Evolutionary conservation across 2,113 vertebrate genomes (phyloP).

Genomic region (Pionites leucogaster): DNA sequence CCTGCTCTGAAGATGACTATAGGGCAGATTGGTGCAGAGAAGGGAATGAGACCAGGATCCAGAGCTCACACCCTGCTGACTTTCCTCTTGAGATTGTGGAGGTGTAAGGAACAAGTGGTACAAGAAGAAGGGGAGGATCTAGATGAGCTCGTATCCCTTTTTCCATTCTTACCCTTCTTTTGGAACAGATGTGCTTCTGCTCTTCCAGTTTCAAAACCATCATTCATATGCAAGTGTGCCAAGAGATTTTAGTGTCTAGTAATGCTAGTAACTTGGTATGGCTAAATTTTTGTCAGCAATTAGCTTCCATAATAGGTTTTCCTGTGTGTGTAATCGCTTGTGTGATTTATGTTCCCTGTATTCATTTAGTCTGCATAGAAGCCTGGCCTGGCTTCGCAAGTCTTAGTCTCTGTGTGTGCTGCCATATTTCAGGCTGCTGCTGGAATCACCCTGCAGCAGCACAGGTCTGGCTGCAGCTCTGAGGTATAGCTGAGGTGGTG

Average conservation of each 20-base stretch:
- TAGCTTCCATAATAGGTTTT: conserved; percentile 82
- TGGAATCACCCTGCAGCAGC: neutral
- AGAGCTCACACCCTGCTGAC: neutral
- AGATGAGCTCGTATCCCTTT: neutral
- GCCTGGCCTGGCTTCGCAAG: neutral
- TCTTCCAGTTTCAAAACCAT: conserved; percentile 34
- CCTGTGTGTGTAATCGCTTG: conserved; percentile 78
- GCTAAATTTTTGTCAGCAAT: conserved; percentile 86
- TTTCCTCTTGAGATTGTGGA: neutral
- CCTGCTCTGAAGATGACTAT: neutral
- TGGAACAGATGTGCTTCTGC: neutral
- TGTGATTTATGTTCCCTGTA: conserved; percentile 83
- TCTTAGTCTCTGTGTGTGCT: neutral
- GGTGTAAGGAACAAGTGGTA: accelerated
- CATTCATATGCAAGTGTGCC: conserved; percentile 32
- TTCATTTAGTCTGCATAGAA: conserved; percentile 57
- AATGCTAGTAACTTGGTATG: conserved; percentile 75
- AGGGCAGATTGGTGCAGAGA: neutral
- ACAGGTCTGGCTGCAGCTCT: neutral
- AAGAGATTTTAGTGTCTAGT: conserved; percentile 75
- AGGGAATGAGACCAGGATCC: neutral
- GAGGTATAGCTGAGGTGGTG: neutral
- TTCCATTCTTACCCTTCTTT: neutral
- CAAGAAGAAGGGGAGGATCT: neutral
- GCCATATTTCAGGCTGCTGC: neutral